phyloP scores from a whole-genome alignment of 2,888 invertebrate genomes.

The Allygus modestus region DNA sequence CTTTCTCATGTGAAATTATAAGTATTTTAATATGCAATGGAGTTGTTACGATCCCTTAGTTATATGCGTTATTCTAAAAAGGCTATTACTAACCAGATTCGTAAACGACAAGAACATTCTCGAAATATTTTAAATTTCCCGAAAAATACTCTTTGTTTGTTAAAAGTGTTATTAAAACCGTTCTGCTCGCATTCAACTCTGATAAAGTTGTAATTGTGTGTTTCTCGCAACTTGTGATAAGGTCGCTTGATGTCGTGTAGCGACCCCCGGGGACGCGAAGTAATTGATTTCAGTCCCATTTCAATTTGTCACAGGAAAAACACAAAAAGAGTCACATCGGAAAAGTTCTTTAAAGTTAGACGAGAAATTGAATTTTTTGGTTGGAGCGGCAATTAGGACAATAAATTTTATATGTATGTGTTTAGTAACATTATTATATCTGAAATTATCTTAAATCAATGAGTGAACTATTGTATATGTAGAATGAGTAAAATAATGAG shows the following conservation, averaged over 20 bases:
- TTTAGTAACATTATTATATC: no score
- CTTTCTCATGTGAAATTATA: no score
- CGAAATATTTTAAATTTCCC: background rate
- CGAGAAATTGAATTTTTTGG: background rate
- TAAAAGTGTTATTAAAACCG: background rate
- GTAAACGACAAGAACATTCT: background rate
- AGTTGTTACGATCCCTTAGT: no score
- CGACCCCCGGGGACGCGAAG: background rate
- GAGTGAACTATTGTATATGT: no score
- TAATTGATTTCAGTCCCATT: slow-evolving; percentile 50
- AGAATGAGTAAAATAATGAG: no score
- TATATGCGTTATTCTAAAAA: no score
- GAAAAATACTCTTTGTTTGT: background rate
- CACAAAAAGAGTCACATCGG: slow-evolving; percentile 4
- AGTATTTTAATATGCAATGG: no score
- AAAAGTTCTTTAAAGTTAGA: background rate
- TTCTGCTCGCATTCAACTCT: background rate
- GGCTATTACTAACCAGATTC: no score
- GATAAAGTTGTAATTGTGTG: slow-evolving; percentile 40
- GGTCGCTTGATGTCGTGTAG: slow-evolving; percentile 32
- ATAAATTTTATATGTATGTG: no score
- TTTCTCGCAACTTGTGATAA: slow-evolving; percentile 12
- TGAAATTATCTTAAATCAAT: no score
- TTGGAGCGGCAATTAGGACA: no score
- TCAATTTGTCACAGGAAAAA: slow-evolving; percentile 36